Base-by-base conservation (phyloP, 2,113 vertebrate species). In the Odontesthes bonariensis region DNA sequence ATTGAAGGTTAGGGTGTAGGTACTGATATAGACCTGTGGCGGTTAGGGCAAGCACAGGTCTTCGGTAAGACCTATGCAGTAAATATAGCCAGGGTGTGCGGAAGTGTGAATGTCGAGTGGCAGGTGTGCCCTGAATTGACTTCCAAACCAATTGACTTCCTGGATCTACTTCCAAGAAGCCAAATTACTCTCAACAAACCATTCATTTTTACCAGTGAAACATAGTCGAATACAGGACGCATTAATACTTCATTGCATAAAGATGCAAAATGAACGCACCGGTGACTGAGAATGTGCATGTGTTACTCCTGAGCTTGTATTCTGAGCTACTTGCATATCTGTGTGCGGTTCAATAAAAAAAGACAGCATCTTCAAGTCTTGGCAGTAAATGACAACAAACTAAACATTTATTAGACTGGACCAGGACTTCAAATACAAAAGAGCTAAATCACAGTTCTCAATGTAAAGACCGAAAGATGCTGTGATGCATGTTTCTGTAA, bases 221-320 rank as follows among this genome's bases (percentile, higher is more conserved):
- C 3, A 49, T 7, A 42, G 11, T 31, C 53, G 13, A 38, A 38
- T 38, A 44, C 32, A 64, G 14, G 17, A 53, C 32, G 55, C 55
- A 61, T 54, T n/a, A 42, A 58, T 20, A 67, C 77, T 62, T 71
- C 57, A 54, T 33, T 47, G 35, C 38, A 68, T 62, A 79, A 73
- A 74, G 33, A 52, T 47, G 61, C 6, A 44, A 69, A 38, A 53
- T 64, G 57, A 59, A 75, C 54, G 11, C 35, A 68, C 8, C 38
- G 22, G 5, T 38, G 55, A 22, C 12, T 68, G 64, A 57, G 31
- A 11, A 7, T 6, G 6, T 47, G 52, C 27, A 27, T 27, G 27
- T 56, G 47, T 68, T 68, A 66, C 31, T 61, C 60, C 42, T 16
- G 9, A 46, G 59, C 16, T 6, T 38, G 33, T 59, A 27, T 27